Conservation (phyloP, 2,888 invertebrate species). For the Brenthis daphne region DNA sequence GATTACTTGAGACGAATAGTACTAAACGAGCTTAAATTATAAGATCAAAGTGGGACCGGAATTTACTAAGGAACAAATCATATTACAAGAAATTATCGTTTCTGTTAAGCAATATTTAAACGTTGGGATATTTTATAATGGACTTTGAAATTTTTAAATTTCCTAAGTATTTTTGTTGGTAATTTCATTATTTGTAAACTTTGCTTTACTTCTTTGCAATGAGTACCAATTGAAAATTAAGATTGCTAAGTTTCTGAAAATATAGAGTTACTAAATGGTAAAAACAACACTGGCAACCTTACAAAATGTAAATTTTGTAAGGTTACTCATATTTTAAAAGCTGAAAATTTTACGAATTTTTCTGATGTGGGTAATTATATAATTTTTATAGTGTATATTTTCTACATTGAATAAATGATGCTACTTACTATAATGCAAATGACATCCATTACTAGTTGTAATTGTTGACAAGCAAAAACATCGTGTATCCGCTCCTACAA, state of each 20-base stretch:
- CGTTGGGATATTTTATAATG: constrained; percentile 12
- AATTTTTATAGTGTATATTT: no score
- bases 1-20: constrained; percentile 45
- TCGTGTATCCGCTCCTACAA: constrained; percentile 62
- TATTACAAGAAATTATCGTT: constrained; percentile 40
- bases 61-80: constrained; percentile 41
- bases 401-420: no score
- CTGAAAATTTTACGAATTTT: no score
- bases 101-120: constrained; percentile 32
- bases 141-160: constrained; percentile 1
- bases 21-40: constrained; percentile 44
- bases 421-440: background rate
- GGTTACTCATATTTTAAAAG: no score
- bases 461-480: constrained; percentile 61
- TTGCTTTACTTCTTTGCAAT: no score
- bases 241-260: no score
- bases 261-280: no score
- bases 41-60: constrained; percentile 43
- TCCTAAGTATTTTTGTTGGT: constrained; percentile 3
- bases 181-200: background rate
- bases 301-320: no score
- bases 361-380: no score
- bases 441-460: constrained; percentile 49
- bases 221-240: no score
- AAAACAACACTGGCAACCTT: no score